Evolutionary conservation across 2,113 vertebrate genomes (phyloP).

Genomic region (Otocyon megalotis): DNA sequence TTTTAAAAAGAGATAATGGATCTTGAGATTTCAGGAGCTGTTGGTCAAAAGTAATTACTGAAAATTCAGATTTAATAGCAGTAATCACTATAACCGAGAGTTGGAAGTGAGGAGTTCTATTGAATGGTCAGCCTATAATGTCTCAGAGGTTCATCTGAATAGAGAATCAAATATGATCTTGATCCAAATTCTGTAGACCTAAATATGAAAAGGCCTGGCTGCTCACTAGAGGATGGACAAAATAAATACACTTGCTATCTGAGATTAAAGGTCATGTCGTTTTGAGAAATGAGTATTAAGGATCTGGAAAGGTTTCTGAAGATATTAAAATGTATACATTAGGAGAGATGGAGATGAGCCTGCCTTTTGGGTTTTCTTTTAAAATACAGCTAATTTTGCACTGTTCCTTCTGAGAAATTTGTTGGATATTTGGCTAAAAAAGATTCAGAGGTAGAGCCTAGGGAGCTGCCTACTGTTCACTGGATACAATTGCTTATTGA

Average conservation of each 20-base stretch:
- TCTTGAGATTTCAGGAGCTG: neutral
- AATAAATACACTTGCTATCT: neutral
- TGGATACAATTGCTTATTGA: neutral
- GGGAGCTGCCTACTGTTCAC: neutral
- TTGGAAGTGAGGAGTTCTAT: neutral
- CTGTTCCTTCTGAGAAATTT: neutral
- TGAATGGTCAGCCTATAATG: neutral
- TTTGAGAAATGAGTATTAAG: neutral
- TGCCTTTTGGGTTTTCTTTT: neutral
- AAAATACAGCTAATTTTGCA: neutral
- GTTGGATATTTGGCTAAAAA: neutral
- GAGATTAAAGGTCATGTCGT: neutral
- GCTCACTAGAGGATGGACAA: neutral
- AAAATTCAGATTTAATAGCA: neutral
- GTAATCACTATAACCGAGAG: neutral
- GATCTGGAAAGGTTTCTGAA: neutral
- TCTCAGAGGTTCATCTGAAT: neutral
- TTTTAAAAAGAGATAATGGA: neutral
- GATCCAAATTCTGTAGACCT: neutral
- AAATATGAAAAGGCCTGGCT: neutral
- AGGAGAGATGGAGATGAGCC: neutral
- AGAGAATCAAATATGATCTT: neutral
- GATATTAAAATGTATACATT: neutral
- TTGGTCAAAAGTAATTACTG: neutral
- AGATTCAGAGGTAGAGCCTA: rapidly evolving